These are phyloP conservation scores for Pseudomyrmex pallidus DNA, from an alignment of 1,140 invertebrate species.

Conservation along the genomic window DNA sequence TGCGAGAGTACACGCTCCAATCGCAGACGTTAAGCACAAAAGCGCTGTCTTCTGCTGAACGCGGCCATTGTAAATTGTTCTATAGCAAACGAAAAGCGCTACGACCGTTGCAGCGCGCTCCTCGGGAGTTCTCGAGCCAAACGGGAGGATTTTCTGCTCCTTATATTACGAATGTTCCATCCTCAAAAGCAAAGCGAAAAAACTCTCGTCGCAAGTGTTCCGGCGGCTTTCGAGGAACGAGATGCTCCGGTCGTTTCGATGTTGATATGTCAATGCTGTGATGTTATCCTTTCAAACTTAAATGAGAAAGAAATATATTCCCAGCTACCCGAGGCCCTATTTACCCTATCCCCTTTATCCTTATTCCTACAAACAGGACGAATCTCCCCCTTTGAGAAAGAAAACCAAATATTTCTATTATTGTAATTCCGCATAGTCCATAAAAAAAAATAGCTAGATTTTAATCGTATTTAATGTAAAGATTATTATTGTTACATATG, in stretches of 20 bases:
- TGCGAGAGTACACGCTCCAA: too few relatives aligned
- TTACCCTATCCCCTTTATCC: slow-evolving; percentile 13
- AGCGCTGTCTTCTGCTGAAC: too few relatives aligned
- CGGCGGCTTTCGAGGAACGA: slow-evolving; percentile 57
- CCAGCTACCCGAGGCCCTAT: slow-evolving; percentile 31
- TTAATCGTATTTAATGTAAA: slow-evolving; percentile 83
- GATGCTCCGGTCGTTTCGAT: slow-evolving; percentile 78
- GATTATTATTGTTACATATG: slow-evolving; percentile 81
- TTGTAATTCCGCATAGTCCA: slow-evolving; percentile 80
- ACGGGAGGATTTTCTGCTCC: neutral
- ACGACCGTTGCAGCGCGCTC: slow-evolving; percentile 72
- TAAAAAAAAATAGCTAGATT: slow-evolving; percentile 75
- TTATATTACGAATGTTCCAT: neutral
- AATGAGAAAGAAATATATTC: slow-evolving; percentile 66
- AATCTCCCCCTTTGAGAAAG: slow-evolving; percentile 57
- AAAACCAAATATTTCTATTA: slow-evolving; percentile 73
- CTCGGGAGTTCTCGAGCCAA: slow-evolving; percentile 51
- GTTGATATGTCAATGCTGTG: slow-evolving; percentile 84
- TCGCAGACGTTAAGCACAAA: too few relatives aligned
- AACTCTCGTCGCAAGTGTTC: slow-evolving; percentile 7
- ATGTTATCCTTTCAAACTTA: slow-evolving; percentile 83
- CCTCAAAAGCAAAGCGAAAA: neutral
- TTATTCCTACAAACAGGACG: slow-evolving; percentile 54
- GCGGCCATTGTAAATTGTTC: slow-evolving; percentile 76
- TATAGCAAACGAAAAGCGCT: slow-evolving; percentile 79